phyloP scores from a whole-genome alignment of 1,140 invertebrate species.

The Meloidogyne exigua region DNA sequence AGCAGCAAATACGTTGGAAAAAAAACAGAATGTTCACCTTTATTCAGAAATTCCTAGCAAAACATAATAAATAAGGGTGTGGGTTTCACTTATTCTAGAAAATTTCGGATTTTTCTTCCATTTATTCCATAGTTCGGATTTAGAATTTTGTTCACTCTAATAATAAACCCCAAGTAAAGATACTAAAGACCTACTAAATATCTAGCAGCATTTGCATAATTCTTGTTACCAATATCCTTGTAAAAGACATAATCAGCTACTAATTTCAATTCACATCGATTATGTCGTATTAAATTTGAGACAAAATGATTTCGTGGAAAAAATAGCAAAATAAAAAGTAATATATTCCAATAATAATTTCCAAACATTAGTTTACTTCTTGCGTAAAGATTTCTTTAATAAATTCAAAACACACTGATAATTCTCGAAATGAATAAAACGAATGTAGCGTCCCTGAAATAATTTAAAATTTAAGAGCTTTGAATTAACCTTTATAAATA shows the following conservation, averaged over 20 bases:
- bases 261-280: slow-evolving; percentile 50
- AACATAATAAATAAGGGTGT: too few relatives aligned
- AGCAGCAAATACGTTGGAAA: too few relatives aligned
- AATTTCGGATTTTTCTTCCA: too few relatives aligned
- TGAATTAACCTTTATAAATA: slow-evolving; percentile 20
- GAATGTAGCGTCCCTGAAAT: slow-evolving; percentile 22
- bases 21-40: too few relatives aligned
- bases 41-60: too few relatives aligned
- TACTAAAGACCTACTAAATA: slow-evolving; percentile 39
- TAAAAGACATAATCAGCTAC: slow-evolving; percentile 51
- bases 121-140: too few relatives aligned
- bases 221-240: slow-evolving; percentile 42
- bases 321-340: not conserved
- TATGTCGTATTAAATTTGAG: slow-evolving; percentile 11
- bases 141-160: too few relatives aligned
- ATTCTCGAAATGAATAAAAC: slow-evolving; percentile 25
- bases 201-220: slow-evolving; percentile 52
- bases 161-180: too few relatives aligned
- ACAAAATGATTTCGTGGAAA: not conserved
- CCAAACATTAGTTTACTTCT: not conserved
- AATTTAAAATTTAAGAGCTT: not conserved
- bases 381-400: slow-evolving; percentile 23
- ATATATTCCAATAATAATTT: not conserved
- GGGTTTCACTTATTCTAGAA: too few relatives aligned
- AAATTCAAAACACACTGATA: slow-evolving; percentile 20